These are phyloP conservation scores for Corythaeola cristata DNA, from an alignment of 2,113 vertebrate species.

Conservation along the genomic window DNA sequence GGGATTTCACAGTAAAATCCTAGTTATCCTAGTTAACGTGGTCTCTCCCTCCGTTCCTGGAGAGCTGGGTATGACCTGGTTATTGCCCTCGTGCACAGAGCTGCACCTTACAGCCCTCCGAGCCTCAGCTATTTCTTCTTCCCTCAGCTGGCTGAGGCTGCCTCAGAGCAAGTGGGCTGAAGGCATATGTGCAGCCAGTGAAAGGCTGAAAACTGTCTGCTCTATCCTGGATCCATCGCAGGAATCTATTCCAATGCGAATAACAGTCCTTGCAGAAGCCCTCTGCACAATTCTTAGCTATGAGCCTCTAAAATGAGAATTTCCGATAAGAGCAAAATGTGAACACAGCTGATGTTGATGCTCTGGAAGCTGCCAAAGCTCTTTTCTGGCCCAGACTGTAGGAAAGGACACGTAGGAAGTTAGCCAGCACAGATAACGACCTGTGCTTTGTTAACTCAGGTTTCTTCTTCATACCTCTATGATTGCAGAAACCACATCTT, in stretches of 20 bases:
- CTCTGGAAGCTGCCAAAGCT: neutral
- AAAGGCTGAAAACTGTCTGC: neutral
- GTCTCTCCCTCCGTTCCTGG: neutral
- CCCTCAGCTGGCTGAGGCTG: neutral
- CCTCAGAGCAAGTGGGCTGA: neutral
- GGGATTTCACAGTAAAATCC: neutral
- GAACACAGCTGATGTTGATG: neutral
- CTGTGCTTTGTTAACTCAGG: neutral
- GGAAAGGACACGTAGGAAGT: neutral
- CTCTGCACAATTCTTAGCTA: neutral
- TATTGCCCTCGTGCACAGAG: neutral
- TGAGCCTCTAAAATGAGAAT: neutral
- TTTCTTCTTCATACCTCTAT: neutral
- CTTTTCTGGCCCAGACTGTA: neutral
- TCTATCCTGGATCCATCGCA: neutral
- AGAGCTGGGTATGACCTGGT: neutral
- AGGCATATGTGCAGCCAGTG: neutral
- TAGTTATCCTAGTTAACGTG: rapidly evolving
- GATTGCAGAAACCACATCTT: slow-evolving; percentile 65
- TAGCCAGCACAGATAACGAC: neutral
- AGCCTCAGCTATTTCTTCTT: neutral
- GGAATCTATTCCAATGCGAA: neutral
- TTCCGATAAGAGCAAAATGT: neutral
- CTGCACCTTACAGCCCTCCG: neutral
- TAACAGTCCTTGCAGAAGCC: neutral